Base-by-base conservation (phyloP, 2,888 invertebrate species). In the Nomada ruficornis region DNA sequence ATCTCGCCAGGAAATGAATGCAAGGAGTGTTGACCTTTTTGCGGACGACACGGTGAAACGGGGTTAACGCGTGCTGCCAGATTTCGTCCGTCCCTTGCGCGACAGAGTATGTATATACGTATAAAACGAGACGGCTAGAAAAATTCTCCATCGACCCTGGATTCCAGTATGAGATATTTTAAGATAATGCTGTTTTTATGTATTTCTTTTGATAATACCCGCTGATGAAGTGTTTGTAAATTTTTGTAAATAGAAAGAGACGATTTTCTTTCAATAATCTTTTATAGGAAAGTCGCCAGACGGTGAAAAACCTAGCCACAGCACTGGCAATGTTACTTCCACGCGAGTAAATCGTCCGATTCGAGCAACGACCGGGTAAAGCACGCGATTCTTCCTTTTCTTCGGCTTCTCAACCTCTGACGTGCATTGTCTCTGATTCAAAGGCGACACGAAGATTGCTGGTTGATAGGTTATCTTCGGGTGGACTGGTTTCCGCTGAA, bases 381-480 rank as follows among this genome's bases (percentile, higher is more conserved):
- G 71, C 63, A 72, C 82, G 75, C 73, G 84, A 86, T 82, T 88
- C 74, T 76, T 88, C 74, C 77, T 80, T 88, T 86, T 72, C 79
- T 67, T 68, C 64, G 84, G 76, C 59, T 73, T 82, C 82, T 78
- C 82, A 57, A 60, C 74, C 82, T 76, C 84, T 81, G 87, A 88
- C 88, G 76, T 75, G 88, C 79, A 87, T 87, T 87, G 87, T 87
- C 86, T 86, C 79, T 78, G 78, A 82, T 84, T 86, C 88, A 87
- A 87, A 84, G 84, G 88, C 84, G 80, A 88, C 86, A 82, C 78
- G 78, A 80, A 84, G 87, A 84, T 88, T 77, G 82, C 77, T 63
- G 82, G 76, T 87, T 78, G 86, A 86, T 88, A 82, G 86, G 84
- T 87, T 87, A 88, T 87, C 87, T 75, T 76, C 68, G 78, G 80